These are phyloP conservation scores for Gymnarchus niloticus DNA, from an alignment of 2,113 vertebrate genomes.

Conservation along the genomic window DNA sequence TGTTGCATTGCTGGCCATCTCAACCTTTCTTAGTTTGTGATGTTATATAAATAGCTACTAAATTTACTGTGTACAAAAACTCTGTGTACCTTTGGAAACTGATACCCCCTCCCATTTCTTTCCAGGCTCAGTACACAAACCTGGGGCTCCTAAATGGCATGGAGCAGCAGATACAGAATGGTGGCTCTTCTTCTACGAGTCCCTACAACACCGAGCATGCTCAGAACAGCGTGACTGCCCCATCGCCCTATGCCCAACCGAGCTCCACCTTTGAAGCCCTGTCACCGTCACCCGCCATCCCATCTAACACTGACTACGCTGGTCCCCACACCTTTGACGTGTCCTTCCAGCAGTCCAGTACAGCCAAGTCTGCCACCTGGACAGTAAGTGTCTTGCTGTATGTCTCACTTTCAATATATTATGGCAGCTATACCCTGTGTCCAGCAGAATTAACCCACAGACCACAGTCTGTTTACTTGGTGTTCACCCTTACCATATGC, in stretches of 20 bases:
- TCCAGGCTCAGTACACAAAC: constrained; percentile 93
- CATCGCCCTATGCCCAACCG: constrained; percentile 92
- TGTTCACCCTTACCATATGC: no score
- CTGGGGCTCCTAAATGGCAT: constrained; percentile 97
- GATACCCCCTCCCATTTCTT: neutral
- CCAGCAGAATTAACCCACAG: no score
- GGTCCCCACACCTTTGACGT: constrained; percentile 96
- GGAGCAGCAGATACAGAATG: constrained; percentile 96
- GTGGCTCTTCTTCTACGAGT: constrained; percentile 92
- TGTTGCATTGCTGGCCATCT: neutral
- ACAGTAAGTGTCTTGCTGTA: constrained; percentile 73
- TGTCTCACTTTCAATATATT: neutral
- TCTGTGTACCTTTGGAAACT: no score
- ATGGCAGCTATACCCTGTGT: neutral
- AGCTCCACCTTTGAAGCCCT: constrained; percentile 95
- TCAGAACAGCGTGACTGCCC: constrained; percentile 88
- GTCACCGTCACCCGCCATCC: constrained; percentile 94
- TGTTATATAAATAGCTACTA: neutral
- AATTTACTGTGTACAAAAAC: no score
- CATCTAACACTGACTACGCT: constrained; percentile 96
- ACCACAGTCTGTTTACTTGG: no score
- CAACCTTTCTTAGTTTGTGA: neutral
- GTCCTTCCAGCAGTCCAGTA: constrained; percentile 98
- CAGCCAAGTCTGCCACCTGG: constrained; percentile 97
- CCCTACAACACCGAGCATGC: constrained; percentile 93